phyloP scores from a whole-genome alignment of 2,113 vertebrate genomes.

The Dendrocopos noguchii region DNA sequence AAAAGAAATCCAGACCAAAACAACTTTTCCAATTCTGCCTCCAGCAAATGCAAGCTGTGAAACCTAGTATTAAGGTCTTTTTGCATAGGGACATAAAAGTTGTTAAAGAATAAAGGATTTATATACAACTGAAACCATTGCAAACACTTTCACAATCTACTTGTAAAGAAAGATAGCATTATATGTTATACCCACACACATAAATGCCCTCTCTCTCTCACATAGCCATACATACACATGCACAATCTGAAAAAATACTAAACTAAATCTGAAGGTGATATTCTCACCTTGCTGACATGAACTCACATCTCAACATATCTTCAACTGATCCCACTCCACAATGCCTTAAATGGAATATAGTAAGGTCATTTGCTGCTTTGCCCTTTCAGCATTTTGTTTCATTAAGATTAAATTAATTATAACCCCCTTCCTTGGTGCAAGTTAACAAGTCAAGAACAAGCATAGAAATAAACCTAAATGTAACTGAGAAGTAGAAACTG shows the following conservation, averaged over 20 bases:
- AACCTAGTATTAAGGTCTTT: not conserved
- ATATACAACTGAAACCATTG: not conserved
- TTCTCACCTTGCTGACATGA: not conserved
- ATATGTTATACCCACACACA: not conserved
- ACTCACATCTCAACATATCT: not conserved
- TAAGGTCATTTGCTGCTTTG: not conserved
- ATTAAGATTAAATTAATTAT: not conserved
- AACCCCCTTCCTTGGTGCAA: not conserved
- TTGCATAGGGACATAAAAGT: not conserved
- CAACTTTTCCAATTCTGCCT: not conserved
- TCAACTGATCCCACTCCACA: not conserved
- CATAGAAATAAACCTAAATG: not conserved
- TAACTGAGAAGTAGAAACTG: not conserved
- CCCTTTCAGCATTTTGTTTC: not conserved
- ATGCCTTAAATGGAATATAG: not conserved
- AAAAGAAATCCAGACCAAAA: not conserved
- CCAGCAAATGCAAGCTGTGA: not conserved
- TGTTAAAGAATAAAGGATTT: not conserved
- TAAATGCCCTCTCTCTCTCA: not conserved
- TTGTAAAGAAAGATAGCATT: not conserved
- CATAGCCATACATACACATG: too few species aligned
- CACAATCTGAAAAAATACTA: not conserved
- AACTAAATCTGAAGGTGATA: not conserved
- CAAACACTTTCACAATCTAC: not conserved
- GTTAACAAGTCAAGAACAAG: not conserved